Percentiles rank a stretch among this genome's conserved stretches.
Evolutionary conservation across 2,797 vertebrate species (phyloP).

Genomic region (Anguilla megastoma): DNA sequence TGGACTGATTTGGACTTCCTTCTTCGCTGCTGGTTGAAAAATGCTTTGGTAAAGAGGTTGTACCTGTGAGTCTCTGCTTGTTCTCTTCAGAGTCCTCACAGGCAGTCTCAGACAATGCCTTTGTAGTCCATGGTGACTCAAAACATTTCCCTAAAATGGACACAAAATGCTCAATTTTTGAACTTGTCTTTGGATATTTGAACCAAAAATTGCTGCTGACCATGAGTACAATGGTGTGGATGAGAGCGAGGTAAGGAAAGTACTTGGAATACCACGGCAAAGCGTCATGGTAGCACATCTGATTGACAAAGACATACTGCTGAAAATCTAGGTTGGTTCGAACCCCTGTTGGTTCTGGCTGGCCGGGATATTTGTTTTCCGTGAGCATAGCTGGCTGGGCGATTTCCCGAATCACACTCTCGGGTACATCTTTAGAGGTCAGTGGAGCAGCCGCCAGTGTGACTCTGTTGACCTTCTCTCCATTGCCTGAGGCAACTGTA

Average conservation of each 20-base stretch:
- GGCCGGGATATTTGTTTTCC: conserved; percentile 46
- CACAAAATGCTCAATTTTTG: conserved; percentile 98
- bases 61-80: conserved; percentile 89
- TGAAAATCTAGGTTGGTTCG: conserved; percentile 96
- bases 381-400: conserved; percentile 43
- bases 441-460: conserved; percentile 67
- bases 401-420: conserved; percentile 54
- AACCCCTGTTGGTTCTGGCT: conserved; percentile 79
- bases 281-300: conserved; percentile 98
- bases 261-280: conserved; percentile 99
- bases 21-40: conserved; percentile 95
- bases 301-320: conserved; percentile 98
- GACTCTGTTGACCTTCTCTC: conserved; percentile 55
- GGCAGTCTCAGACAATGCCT: conserved; percentile 94
- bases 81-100: conserved; percentile 98
- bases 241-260: conserved; percentile 97
- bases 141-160: conserved; percentile 98
- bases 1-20: conserved; percentile 89
- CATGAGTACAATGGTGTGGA: conserved; percentile 98
- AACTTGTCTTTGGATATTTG: conserved; percentile 99
- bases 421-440: conserved; percentile 64
- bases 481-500: conserved; percentile 61
- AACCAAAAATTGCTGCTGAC: conserved; percentile 99
- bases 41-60: conserved; percentile 88
- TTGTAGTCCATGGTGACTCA: conserved; percentile 98